phyloP scores from a whole-genome alignment of 2,113 vertebrate genomes.

The Campylomormyrus tamandua region DNA sequence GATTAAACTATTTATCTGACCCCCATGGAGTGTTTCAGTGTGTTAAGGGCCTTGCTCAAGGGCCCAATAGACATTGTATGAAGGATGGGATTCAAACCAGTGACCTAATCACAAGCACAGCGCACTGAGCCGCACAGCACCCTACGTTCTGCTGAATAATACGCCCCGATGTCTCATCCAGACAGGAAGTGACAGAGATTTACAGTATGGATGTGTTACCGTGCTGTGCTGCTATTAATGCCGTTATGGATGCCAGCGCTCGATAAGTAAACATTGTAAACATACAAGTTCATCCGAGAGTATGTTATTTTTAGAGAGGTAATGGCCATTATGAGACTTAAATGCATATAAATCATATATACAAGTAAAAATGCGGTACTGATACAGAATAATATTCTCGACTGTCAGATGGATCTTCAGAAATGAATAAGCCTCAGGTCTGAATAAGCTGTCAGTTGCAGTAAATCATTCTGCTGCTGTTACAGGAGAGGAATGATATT shows the following conservation, averaged over 20 bases:
- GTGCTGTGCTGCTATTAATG: neutral
- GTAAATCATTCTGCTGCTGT: neutral
- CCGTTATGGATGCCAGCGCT: neutral
- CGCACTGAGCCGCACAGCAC: neutral
- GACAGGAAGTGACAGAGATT: neutral
- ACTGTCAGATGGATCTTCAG: neutral
- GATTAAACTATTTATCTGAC: neutral
- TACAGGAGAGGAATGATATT: neutral
- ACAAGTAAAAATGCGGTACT: neutral
- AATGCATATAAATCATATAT: neutral
- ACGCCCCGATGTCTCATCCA: neutral
- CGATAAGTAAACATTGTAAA: neutral
- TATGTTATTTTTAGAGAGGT: neutral
- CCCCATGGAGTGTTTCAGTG: neutral
- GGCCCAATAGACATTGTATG: neutral
- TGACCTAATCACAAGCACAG: neutral
- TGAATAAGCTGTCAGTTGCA: neutral
- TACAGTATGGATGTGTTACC: neutral
- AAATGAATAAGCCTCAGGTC: neutral
- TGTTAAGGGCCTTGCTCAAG: neutral
- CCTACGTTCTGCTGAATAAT: neutral
- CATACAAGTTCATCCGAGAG: neutral
- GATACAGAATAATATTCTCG: neutral
- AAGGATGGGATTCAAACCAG: neutral
- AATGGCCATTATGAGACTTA: neutral